Base-by-base conservation (phyloP, 2,797 vertebrate species). In the Tapirus indicus region DNA sequence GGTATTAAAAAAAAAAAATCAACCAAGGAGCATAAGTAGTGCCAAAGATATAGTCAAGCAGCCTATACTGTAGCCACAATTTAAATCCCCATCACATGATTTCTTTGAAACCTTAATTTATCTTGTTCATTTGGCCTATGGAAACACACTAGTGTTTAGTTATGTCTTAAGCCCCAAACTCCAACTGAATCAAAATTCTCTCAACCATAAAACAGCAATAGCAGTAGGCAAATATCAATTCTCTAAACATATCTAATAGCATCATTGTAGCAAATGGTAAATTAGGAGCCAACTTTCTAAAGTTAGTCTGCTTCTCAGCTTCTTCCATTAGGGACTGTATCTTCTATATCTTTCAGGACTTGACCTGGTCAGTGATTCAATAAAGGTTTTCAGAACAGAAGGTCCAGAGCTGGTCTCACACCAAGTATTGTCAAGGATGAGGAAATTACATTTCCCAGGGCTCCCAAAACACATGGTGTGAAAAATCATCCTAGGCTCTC, bases 121-220 rank as follows among this genome's bases (percentile, higher is more conserved):
- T 68, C 77, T 91, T 95, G 25, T 75, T 92, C 84, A 35, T 94
- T 87, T 72, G 35, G 56, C 38, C 60, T 88, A 95, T 75, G 21
- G 25, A 96, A 97, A 96, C 71, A 75, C 52, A 91, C 18, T 69
- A 94, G 41, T 93, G 23, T 58, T 92, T 85, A 80, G 68, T 93
- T 92, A 85, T 62, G 32, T 87, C 49, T 93, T 89, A 87, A 79
- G 85, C 49, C 56, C 80, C 84, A 66, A 94, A 80, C 12, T 82
- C 29, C 74, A 97, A 97, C 25, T 80, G 71, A 91, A 91, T 38
- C 62, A 94, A 95, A 96, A 88, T 79, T 47, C 80, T 92, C 77
- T 94, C 89, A 96, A 88, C 60, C 97, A 35, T 94, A 82, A 82
- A 97, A 87, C 62, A 97, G 83, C 29, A 94, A 88, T 0, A 91